A percentile compares a stretch with the other conserved stretches of the same genome.
These are phyloP conservation scores for Pantherophis vulpinus DNA, from an alignment of 2,797 vertebrate species.

Conservation along the genomic window DNA sequence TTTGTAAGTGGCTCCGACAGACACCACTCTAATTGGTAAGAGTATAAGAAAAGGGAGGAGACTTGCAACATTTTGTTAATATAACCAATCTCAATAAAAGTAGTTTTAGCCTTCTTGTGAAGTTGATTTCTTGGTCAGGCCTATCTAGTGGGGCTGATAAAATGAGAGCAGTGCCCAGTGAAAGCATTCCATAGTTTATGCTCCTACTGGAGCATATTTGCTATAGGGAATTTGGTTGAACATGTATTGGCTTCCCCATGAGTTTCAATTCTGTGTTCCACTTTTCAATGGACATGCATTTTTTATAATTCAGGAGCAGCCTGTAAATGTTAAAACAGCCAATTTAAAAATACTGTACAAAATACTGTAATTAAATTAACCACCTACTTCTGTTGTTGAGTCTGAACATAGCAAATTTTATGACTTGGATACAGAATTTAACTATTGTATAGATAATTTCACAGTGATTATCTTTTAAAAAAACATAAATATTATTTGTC, in stretches of 20 bases:
- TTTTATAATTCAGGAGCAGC: not conserved
- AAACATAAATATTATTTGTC: not conserved
- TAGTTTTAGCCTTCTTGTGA: not conserved
- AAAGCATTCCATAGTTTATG: not conserved
- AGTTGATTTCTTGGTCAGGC: not conserved
- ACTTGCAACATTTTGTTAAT: not conserved
- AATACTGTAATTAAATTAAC: not conserved
- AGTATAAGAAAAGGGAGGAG: not conserved
- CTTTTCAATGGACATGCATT: not conserved
- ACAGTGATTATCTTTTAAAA: not conserved
- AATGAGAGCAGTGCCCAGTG: not conserved
- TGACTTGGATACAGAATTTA: not conserved
- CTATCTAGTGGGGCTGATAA: not conserved
- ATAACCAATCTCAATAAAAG: not conserved
- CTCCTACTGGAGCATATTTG: not conserved
- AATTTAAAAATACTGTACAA: not conserved
- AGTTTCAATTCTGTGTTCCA: not conserved
- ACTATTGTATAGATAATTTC: not conserved
- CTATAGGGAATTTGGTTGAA: not conserved
- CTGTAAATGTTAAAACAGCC: not conserved
- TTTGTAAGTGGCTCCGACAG: not conserved
- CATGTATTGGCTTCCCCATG: not conserved
- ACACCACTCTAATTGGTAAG: not conserved
- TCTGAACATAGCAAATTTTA: not conserved
- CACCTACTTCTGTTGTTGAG: not conserved